Evolutionary conservation across 30 jellyfish, hydroid and myxozoan genomes (phyloP).

Genomic region (Chrysaora quinquecirrha): DNA sequence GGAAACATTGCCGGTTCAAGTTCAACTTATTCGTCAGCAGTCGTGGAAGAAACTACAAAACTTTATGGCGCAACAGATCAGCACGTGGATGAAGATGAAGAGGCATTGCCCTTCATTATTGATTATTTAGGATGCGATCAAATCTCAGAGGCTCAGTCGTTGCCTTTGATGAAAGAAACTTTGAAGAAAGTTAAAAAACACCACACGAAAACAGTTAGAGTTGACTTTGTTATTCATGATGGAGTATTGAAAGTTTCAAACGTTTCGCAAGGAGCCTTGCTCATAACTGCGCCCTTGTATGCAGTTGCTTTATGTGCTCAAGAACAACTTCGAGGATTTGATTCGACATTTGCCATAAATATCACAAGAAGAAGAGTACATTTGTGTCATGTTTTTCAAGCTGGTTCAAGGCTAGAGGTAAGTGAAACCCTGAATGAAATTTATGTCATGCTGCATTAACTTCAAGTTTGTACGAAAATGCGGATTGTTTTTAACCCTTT

Average conservation of each 20-base stretch:
- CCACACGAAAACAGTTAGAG: slow-evolving; percentile 88
- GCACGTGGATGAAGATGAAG: slow-evolving; percentile 82
- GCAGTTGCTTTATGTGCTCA: slow-evolving; percentile 98
- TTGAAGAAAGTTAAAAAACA: slow-evolving; percentile 89
- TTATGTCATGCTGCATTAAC: too few relatives aligned
- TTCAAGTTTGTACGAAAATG: too few relatives aligned
- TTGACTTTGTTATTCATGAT: slow-evolving; percentile 86
- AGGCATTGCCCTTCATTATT: slow-evolving; percentile 86
- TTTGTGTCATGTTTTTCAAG: slow-evolving; percentile 98
- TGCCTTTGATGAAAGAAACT: slow-evolving; percentile 92
- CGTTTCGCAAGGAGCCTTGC: slow-evolving; percentile 94
- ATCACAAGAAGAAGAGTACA: slow-evolving; percentile 93
- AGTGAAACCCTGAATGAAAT: neutral
- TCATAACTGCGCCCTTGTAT: slow-evolving; percentile 96
- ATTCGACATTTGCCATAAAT: slow-evolving; percentile 92
- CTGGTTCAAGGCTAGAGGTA: slow-evolving; percentile 96
- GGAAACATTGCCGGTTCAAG: slow-evolving; percentile 31
- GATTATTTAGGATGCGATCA: slow-evolving; percentile 98
- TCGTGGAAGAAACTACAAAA: slow-evolving; percentile 63
- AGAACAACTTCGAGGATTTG: slow-evolving; percentile 97
- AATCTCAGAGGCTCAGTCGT: slow-evolving; percentile 97
- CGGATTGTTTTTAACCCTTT: too few relatives aligned
- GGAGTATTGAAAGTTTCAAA: slow-evolving; percentile 90
- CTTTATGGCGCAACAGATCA: slow-evolving; percentile 47
- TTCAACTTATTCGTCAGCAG: slow-evolving; percentile 31